Evolutionary conservation across 2,888 invertebrate genomes (phyloP).

Genomic region (Melinaea menophilus): DNA sequence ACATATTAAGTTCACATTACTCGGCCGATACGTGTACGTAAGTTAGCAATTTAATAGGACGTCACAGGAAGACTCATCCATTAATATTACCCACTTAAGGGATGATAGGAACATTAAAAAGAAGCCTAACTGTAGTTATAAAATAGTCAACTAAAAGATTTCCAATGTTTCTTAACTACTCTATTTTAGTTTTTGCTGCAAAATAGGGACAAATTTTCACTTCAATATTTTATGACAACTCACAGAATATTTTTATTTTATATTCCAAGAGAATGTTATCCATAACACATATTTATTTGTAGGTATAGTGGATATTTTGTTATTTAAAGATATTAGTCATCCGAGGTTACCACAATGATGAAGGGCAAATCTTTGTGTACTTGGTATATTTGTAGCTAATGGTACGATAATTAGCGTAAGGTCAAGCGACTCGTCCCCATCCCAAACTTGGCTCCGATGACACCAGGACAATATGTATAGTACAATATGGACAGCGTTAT

Average conservation of each 20-base stretch:
- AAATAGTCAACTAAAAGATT: too few species aligned
- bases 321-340: slow-evolving; percentile 5
- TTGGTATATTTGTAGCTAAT: not conserved
- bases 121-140: not conserved
- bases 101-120: slow-evolving; percentile 5
- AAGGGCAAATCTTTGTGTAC: not conserved
- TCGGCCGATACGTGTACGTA: not conserved
- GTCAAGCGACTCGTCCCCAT: not conserved
- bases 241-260: too few species aligned
- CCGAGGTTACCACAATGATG: not conserved
- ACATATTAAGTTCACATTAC: slow-evolving; percentile 2
- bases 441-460: not conserved
- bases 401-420: not conserved
- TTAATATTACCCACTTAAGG: slow-evolving; percentile 16
- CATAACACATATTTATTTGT: not conserved
- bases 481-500: too few species aligned
- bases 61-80: slow-evolving; percentile 22
- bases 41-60: slow-evolving; percentile 15
- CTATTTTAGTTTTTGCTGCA: too few species aligned
- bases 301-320: not conserved
- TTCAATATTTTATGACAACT: too few species aligned
- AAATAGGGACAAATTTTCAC: too few species aligned
- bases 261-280: too few species aligned
- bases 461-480: too few species aligned
- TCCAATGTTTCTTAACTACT: too few species aligned